phyloP scores from a whole-genome alignment of 1,140 invertebrate genomes.

The Heliothis subflexa region DNA sequence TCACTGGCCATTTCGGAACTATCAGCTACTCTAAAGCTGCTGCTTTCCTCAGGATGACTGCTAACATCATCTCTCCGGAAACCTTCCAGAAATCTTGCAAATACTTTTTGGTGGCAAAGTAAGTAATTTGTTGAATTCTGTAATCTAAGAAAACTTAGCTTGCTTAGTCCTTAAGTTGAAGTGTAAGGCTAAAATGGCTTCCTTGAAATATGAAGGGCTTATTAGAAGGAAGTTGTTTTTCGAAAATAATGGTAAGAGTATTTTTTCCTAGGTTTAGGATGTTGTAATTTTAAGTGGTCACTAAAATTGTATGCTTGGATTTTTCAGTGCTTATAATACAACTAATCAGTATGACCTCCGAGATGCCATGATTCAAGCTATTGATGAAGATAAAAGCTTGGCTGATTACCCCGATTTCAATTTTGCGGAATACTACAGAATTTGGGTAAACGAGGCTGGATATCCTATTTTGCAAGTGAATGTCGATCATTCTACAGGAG shows the following conservation, averaged over 20 bases:
- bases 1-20: conserved; percentile 89
- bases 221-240: too few relatives aligned
- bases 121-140: conserved; percentile 44
- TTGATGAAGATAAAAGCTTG: conserved; percentile 69
- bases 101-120: conserved; percentile 81
- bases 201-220: too few relatives aligned
- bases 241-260: too few relatives aligned
- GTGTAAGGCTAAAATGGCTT: too few relatives aligned
- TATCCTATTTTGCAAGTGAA: conserved; percentile 90
- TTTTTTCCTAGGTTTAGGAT: too few relatives aligned
- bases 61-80: conserved; percentile 88
- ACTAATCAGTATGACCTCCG: conserved; percentile 88
- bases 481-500: conserved; percentile 76
- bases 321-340: conserved; percentile 84
- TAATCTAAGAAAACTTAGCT: background rate
- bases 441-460: conserved; percentile 90
- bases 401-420: conserved; percentile 65
- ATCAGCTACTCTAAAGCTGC: conserved; percentile 91
- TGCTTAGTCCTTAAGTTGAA: background rate
- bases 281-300: too few relatives aligned
- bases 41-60: conserved; percentile 92
- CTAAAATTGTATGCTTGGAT: background rate
- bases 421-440: conserved; percentile 72
- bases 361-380: conserved; percentile 87
- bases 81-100: conserved; percentile 88